Base-by-base conservation (phyloP, 2,113 vertebrate genomes). In the Phalacrocorax aristotelis region DNA sequence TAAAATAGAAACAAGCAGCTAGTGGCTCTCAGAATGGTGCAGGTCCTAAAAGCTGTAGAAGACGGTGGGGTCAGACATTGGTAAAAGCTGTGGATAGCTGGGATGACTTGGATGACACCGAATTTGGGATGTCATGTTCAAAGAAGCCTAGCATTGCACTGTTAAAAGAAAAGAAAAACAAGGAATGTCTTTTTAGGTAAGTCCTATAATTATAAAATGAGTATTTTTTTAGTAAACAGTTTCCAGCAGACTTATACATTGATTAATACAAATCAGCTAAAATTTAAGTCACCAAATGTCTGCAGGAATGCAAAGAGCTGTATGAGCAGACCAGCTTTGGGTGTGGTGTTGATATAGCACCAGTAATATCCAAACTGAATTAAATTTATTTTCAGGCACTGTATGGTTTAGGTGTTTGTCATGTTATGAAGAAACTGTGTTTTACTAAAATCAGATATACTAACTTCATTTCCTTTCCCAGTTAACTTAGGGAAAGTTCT, bases 31-130 rank as follows among this genome's bases (percentile, higher is more conserved):
- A 98, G 89, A 98, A 98, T 83, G 97, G 68, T 48, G 92, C 96
- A 23, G 95, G 93, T 68, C 78, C 98, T 80, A 99, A 99, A 97
- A 98, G 85, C 34, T 98, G 98, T 69, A 98, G 99, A 58, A 98
- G 99, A 87, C 98, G 99, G 15, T 99, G 99, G 99, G 99, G 99
- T 70, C 99, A 99, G 97, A 98, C 98, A 7, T 93, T 97, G 57
- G 88, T 98, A 92, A 99, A 98, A 96, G 96, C 98, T 55, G 95
- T 95, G 61, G 99, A 99, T 49, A 99, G 98, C 94, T 99, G 98
- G 99, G 99, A 99, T 66, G 98, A 99, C 70, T 97, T 98, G 19
- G 99, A 99, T 79, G 98, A 98, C 19, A 87, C 94, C 13, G 99
- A 99, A 79, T 97, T 98, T 5, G 98, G 98, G 38, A 98, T 97